Conservation (phyloP, 2,888 invertebrate genomes). For the Anticlea derivata region DNA sequence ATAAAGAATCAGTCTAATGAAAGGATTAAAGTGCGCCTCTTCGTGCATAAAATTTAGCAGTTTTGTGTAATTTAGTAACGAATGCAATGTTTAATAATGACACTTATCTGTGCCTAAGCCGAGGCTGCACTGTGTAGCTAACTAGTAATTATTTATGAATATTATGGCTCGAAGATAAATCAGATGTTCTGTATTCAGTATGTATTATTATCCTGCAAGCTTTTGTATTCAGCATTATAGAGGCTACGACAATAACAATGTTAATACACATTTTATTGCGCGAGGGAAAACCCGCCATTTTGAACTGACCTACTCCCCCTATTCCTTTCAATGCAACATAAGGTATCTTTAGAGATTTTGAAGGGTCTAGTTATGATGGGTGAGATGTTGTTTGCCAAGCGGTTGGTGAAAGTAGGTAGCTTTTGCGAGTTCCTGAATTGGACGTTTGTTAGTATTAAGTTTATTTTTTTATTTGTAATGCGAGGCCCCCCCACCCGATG, state of each 20-base stretch:
- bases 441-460: too few species aligned
- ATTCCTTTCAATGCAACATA: neutral
- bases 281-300: slow-evolving; percentile 39
- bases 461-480: too few species aligned
- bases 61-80: too few species aligned
- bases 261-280: slow-evolving; percentile 37
- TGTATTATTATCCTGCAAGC: slow-evolving; percentile 20
- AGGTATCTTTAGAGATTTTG: neutral
- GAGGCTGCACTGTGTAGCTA: slow-evolving; percentile 3
- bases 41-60: too few species aligned
- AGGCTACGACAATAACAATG: slow-evolving; percentile 41
- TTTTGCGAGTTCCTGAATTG: neutral
- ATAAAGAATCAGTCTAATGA: too few species aligned
- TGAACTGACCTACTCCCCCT: slow-evolving; percentile 1
- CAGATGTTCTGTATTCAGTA: slow-evolving; percentile 10
- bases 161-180: too few species aligned
- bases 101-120: too few species aligned
- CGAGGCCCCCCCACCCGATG: too few species aligned
- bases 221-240: slow-evolving; percentile 36
- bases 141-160: too few species aligned
- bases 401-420: slow-evolving; percentile 18
- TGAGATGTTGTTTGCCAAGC: slow-evolving; percentile 9
- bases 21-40: too few species aligned
- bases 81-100: too few species aligned
- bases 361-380: slow-evolving; percentile 9